Evolutionary conservation across 2,797 vertebrate species (phyloP), one percentile per base, ranked within the genome.

Genomic region (Trematocara caparti): DNA sequence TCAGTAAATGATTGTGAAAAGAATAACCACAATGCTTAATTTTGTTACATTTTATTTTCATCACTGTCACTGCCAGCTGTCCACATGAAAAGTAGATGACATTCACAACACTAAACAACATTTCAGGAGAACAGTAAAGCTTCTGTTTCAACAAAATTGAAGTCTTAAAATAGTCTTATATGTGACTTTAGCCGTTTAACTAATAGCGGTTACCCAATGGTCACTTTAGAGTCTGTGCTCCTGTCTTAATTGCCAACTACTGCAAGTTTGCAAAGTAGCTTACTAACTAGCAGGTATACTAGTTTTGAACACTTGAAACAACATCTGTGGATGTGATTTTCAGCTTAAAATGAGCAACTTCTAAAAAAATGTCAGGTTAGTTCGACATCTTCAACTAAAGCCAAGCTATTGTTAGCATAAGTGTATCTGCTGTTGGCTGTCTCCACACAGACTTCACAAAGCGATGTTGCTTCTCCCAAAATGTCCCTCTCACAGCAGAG

Each of bases 351-450:
- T 59, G 4, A 34, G 30, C 17, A 59, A 34, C 15, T 59, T 59
- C 11, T 12, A 11, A n/a, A 0, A 59, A 59, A n/a, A 59, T 0
- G 6, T 4, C 55, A 59, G 30, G n/a, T 59, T 59, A 59, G 32
- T 59, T 34, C 0, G 2, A 34, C 9, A 36, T 19, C 17, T 59
- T 34, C 32, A 59, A 2, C 32, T 36, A 59, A 59, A 59, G 32
- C 57, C 57, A 59, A 0, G 57, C 32, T 59, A 59, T 36, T 12
- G 57, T 59, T 59, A 36, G 57, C 10, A 12, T 36, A 36, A 36
- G 57, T 36, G 32, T 59, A 59, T 2, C 55, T 36, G 32, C 57
- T 59, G 57, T 59, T 59, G 57, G 32, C 57, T 59, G 57, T 59
- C 57, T 59, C 57, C 57, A 59, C 57, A 59, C 32, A 12, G 17